Conservation (phyloP, 2,888 invertebrate species). For the Mantis religiosa region DNA sequence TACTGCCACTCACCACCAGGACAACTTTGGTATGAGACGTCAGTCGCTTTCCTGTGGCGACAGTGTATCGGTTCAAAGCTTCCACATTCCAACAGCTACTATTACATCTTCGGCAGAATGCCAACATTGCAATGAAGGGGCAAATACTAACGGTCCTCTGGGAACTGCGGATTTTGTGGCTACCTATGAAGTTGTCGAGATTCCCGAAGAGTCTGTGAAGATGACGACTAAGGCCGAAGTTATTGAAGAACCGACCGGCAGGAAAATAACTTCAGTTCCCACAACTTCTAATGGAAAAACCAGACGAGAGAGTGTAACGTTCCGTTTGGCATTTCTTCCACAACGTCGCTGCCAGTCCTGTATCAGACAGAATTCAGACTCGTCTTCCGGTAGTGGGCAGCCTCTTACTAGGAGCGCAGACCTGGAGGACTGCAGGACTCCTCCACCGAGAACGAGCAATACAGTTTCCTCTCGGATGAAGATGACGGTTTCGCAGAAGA, state of each 20-base stretch:
- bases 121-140: slow-evolving; percentile 33
- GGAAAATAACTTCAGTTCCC: background rate
- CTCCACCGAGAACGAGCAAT: slow-evolving; percentile 13
- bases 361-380: slow-evolving; percentile 38
- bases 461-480: background rate
- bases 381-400: slow-evolving; percentile 37
- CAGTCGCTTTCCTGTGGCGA: slow-evolving; percentile 36
- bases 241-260: background rate
- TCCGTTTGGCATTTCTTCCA: slow-evolving; percentile 35
- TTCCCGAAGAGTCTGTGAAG: slow-evolving; percentile 17
- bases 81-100: slow-evolving; percentile 33
- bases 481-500: background rate
- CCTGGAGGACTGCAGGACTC: slow-evolving; percentile 11
- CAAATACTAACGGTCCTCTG: slow-evolving; percentile 27
- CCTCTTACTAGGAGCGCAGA: slow-evolving; percentile 31
- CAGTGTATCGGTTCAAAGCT: slow-evolving; percentile 38
- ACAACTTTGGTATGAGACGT: slow-evolving; percentile 27
- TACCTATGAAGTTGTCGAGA: slow-evolving; percentile 35
- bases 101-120: slow-evolving; percentile 34
- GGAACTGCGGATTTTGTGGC: slow-evolving; percentile 36
- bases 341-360: slow-evolving; percentile 37
- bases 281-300: slow-evolving; percentile 1
- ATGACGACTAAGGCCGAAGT: background rate
- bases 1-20: slow-evolving; percentile 21
- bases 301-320: slow-evolving; percentile 35